phyloP scores from a whole-genome alignment of 1,140 invertebrate species.

The Microplitis demolitor region DNA sequence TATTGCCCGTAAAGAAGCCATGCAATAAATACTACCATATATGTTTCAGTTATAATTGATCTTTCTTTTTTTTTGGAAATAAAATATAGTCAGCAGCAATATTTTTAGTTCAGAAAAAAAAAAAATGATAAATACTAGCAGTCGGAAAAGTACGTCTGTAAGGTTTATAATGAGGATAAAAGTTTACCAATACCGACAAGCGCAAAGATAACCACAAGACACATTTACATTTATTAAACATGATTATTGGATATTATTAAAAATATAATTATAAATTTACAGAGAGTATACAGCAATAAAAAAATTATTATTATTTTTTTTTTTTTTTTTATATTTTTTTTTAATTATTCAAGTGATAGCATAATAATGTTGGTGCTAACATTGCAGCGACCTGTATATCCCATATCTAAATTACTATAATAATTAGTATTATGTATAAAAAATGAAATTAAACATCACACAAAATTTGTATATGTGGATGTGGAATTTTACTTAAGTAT shows the following conservation, averaged over 20 bases:
- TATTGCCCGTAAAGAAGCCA: neutral
- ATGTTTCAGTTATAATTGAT: neutral
- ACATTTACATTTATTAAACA: slow-evolving; percentile 63
- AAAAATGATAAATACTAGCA: slow-evolving; percentile 32
- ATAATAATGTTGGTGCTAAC: slow-evolving; percentile 1
- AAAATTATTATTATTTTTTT: slow-evolving; percentile 2
- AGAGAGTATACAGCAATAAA: slow-evolving; percentile 46
- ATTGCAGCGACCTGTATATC: neutral
- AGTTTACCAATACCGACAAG: slow-evolving; percentile 61
- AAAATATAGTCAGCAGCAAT: too few relatives aligned
- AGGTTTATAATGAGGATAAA: slow-evolving; percentile 54
- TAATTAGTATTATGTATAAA: neutral
- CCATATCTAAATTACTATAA: neutral
- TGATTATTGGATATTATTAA: slow-evolving; percentile 56
- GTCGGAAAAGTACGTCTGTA: slow-evolving; percentile 57
- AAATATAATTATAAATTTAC: slow-evolving; percentile 50
- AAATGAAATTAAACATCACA: slow-evolving; percentile 14
- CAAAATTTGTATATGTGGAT: neutral
- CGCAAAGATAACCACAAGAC: slow-evolving; percentile 61
- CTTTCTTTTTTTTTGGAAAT: neutral
- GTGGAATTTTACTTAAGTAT: too few relatives aligned
- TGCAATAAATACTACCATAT: too few relatives aligned
- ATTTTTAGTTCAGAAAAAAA: neutral
- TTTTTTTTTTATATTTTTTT: neutral
- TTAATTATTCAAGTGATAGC: slow-evolving; percentile 6